Evolutionary conservation across 2,888 invertebrate species (phyloP).

Genomic region (Rugalucina vietnamica): DNA sequence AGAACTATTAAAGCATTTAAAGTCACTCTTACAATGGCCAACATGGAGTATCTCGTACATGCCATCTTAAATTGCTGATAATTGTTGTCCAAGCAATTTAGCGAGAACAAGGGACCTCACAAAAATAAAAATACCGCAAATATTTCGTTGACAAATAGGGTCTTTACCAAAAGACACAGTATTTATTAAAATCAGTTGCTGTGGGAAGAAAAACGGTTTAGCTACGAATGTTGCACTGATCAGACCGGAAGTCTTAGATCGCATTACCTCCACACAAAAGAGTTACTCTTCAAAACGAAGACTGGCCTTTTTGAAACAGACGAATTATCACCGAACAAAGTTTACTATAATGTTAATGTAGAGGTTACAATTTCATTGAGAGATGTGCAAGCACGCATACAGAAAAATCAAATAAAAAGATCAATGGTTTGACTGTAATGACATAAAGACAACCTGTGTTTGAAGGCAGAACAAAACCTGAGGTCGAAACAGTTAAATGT

Average conservation of each 20-base stretch:
- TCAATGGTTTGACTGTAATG: neutral
- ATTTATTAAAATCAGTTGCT: neutral
- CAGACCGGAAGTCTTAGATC: neutral
- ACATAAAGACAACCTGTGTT: neutral
- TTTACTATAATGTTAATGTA: neutral
- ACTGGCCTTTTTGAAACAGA: neutral
- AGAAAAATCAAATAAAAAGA: neutral
- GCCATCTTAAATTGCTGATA: neutral
- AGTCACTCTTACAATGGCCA: neutral
- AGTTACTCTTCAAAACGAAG: neutral
- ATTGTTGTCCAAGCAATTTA: neutral
- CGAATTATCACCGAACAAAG: neutral
- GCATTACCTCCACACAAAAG: neutral
- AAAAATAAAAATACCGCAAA: neutral
- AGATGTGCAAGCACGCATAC: neutral
- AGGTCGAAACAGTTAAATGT: neutral
- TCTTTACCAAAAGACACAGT: neutral
- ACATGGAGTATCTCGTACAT: neutral
- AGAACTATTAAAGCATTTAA: neutral
- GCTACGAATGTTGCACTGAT: neutral
- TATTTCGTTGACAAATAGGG: neutral
- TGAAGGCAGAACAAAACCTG: neutral
- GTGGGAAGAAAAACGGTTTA: neutral
- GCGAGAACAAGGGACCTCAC: neutral
- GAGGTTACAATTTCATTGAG: constrained; percentile 5